A percentile compares a stretch with the other conserved stretches of the same genome.
Evolutionary conservation across 64 coral and sea anemone genomes (phyloP).

Genomic region (Montipora capricornis): DNA sequence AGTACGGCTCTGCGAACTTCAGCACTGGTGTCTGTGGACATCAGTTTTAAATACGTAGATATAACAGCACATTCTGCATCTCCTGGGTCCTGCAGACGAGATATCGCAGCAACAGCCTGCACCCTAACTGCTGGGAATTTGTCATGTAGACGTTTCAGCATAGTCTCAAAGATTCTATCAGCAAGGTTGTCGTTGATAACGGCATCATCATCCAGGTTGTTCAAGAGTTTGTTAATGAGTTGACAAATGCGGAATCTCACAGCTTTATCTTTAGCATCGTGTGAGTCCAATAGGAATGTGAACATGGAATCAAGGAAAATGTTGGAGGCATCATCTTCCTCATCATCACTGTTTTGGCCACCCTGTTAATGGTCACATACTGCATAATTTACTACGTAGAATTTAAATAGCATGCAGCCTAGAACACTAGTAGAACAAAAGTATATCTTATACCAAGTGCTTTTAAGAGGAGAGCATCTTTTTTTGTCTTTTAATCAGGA

Average conservation of each 20-base stretch:
- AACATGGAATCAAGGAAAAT: constrained; percentile 75
- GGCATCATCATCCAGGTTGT: constrained; percentile 86
- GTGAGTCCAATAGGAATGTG: constrained; percentile 77
- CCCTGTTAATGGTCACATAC: constrained; percentile 18
- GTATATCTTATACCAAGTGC: too few species aligned
- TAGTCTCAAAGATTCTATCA: constrained; percentile 81
- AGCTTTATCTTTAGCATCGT: constrained; percentile 86
- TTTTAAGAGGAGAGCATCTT: too few species aligned
- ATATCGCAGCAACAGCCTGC: constrained; percentile 88
- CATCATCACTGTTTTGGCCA: constrained; percentile 68
- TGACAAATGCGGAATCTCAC: constrained; percentile 93
- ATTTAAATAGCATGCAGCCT: not conserved
- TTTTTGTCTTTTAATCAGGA: too few species aligned
- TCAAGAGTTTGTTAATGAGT: constrained; percentile 87
- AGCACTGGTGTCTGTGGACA: constrained; percentile 80
- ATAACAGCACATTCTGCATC: constrained; percentile 85
- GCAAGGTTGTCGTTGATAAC: constrained; percentile 89
- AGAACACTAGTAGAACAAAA: too few species aligned
- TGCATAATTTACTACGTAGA: not conserved
- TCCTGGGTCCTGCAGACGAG: constrained; percentile 89
- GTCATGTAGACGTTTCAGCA: constrained; percentile 86
- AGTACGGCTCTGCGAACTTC: constrained; percentile 88
- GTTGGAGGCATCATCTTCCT: constrained; percentile 65
- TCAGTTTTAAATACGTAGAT: constrained; percentile 74
- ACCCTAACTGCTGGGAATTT: constrained; percentile 78